phyloP scores from a whole-genome alignment of 2,797 vertebrate genomes.

The Fundulus diaphanus region DNA sequence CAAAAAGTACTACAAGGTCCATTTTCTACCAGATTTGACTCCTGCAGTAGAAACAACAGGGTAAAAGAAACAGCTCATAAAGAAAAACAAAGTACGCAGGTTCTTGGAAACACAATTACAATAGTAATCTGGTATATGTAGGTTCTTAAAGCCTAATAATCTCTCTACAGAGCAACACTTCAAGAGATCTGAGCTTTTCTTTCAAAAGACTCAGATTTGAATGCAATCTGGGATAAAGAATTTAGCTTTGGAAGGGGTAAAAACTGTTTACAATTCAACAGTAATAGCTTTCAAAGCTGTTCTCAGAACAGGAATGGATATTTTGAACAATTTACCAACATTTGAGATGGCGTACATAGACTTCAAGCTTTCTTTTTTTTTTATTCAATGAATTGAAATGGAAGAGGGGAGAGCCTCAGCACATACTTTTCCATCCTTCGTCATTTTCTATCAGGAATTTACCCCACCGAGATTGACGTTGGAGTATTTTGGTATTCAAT shows the following conservation, averaged over 20 bases:
- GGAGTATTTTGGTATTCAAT: constrained; percentile 49
- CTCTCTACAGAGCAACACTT: neutral
- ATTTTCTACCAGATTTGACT: neutral
- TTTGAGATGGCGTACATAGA: neutral
- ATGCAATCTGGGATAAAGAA: neutral
- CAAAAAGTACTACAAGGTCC: neutral
- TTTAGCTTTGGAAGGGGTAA: neutral
- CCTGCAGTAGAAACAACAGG: neutral
- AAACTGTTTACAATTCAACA: too few relatives aligned
- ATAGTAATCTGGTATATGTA: neutral
- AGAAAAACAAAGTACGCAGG: neutral
- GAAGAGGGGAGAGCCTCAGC: constrained; percentile 3
- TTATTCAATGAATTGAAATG: neutral
- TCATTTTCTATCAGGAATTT: constrained; percentile 30
- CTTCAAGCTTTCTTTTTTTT: neutral
- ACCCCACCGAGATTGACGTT: constrained; percentile 34
- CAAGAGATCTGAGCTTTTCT: neutral
- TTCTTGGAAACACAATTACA: neutral
- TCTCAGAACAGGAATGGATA: neutral
- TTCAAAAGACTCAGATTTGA: neutral
- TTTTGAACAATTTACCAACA: neutral
- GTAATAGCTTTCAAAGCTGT: neutral
- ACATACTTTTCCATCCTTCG: neutral
- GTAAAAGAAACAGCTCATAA: neutral
- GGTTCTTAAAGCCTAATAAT: neutral